A percentile compares a stretch with the other conserved stretches of the same genome.
These are phyloP conservation scores for Syngnathus acus DNA, from an alignment of 2,797 vertebrate species.

Conservation along the genomic window DNA sequence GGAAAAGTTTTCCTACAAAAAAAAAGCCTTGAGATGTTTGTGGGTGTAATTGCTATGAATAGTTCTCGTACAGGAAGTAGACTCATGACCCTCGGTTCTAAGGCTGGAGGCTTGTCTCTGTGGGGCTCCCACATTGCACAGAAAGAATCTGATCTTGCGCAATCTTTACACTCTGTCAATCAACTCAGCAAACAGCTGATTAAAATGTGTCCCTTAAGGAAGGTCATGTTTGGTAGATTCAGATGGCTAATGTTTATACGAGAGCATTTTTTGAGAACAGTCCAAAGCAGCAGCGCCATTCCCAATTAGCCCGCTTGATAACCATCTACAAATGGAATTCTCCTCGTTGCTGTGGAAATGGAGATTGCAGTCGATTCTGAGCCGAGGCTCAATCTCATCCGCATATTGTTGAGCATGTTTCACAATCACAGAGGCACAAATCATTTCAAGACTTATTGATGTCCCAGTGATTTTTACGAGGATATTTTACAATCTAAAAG, in stretches of 20 bases:
- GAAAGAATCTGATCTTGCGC: conserved; percentile 10
- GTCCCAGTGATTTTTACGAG: neutral
- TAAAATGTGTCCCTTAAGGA: neutral
- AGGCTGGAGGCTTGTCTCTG: conserved; percentile 47
- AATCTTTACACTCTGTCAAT: neutral
- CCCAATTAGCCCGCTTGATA: neutral
- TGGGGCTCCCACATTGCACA: conserved; percentile 16
- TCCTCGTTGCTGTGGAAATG: neutral
- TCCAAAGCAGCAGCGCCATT: neutral
- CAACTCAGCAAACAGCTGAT: neutral
- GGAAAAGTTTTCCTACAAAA: conserved; percentile 25
- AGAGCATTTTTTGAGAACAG: neutral
- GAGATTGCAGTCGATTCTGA: neutral
- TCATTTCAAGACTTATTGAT: neutral
- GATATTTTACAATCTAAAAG: neutral
- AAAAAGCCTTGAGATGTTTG: conserved; percentile 36
- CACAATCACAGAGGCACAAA: neutral
- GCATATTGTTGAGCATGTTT: neutral
- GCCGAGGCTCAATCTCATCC: neutral
- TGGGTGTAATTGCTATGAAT: conserved; percentile 52
- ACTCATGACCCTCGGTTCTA: conserved; percentile 50
- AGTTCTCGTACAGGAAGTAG: conserved; percentile 62
- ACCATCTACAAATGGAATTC: neutral
- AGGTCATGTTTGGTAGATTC: neutral
- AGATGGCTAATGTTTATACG: neutral